Conservation (phyloP, 1,140 invertebrate genomes). For the Orchesella cincta region DNA sequence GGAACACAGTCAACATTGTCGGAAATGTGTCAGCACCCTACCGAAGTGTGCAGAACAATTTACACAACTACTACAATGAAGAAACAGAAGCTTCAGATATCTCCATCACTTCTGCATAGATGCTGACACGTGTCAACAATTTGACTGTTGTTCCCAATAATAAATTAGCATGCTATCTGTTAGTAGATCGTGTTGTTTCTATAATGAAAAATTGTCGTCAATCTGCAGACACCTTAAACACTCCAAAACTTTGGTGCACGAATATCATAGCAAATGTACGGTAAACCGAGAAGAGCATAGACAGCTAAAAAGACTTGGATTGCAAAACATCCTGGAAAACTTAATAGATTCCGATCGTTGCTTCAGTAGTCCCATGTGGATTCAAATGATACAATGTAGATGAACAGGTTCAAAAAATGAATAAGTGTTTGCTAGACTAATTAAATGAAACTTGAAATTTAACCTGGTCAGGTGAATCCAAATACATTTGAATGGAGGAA, state of each 20-base stretch:
- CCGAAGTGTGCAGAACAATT: background rate
- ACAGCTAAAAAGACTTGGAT: constrained; percentile 32
- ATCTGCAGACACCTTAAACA: background rate
- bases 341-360: constrained; percentile 10
- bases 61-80: background rate
- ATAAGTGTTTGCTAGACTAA: constrained; percentile 20
- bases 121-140: constrained; percentile 21
- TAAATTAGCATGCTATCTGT: constrained; percentile 1
- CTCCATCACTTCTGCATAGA: constrained; percentile 1
- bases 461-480: background rate
- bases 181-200: constrained; percentile 11
- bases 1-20: constrained; percentile 25
- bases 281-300: background rate
- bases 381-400: constrained; percentile 16
- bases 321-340: constrained; percentile 27
- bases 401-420: constrained; percentile 8
- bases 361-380: constrained; percentile 2
- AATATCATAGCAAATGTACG: constrained; percentile 23
- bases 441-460: background rate
- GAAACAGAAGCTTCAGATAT: background rate
- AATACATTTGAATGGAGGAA: constrained; percentile 21
- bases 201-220: background rate
- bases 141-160: constrained; percentile 22
- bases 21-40: constrained; percentile 30
- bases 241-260: background rate